Evolutionary conservation across 1,140 invertebrate species (phyloP).

Genomic region (Hycleus cichorii): DNA sequence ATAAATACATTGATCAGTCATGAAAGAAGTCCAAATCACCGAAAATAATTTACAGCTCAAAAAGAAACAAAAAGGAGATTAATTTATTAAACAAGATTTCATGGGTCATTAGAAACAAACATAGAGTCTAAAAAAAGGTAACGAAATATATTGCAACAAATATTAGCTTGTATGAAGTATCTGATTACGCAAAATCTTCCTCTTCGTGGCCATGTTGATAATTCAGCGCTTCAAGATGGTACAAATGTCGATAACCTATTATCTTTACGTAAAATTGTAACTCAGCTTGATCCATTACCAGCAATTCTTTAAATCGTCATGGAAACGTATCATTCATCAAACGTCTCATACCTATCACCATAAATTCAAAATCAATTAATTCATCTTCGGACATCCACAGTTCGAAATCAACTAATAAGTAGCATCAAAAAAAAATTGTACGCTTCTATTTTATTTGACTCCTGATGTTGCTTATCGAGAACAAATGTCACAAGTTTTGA

Average conservation of each 20-base stretch:
- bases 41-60: not conserved
- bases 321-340: not conserved
- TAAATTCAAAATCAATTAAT: slow-evolving; percentile 10
- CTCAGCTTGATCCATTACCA: too few relatives aligned
- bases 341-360: not conserved
- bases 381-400: not conserved
- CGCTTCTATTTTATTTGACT: not conserved
- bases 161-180: not conserved
- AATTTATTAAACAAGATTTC: not conserved
- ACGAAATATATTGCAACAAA: slow-evolving; percentile 1
- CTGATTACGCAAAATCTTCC: not conserved
- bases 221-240: too few relatives aligned
- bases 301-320: too few relatives aligned
- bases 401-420: slow-evolving; percentile 4
- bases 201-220: too few relatives aligned
- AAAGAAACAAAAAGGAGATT: slow-evolving; percentile 1
- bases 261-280: too few relatives aligned
- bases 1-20: not conserved
- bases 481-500: not conserved
- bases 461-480: too few relatives aligned
- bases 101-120: not conserved
- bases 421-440: slow-evolving; percentile 14
- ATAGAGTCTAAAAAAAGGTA: not conserved
- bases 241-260: too few relatives aligned
- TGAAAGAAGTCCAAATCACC: slow-evolving; percentile 1